Base-by-base conservation (phyloP, 2,113 vertebrate species). In the Ciconia boyciana region DNA sequence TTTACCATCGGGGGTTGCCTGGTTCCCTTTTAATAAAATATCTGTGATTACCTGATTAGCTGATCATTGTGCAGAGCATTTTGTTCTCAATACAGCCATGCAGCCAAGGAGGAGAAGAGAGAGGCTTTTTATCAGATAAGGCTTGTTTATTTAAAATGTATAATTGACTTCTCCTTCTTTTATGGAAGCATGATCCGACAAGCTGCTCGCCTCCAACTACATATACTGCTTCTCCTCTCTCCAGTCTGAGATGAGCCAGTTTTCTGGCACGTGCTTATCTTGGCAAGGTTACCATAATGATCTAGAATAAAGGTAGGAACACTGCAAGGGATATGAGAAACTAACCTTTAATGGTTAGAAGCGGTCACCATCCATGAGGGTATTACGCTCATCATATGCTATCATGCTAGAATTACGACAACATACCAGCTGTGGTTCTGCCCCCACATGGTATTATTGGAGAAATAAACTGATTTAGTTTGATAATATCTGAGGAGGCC, bases 31-130 rank as follows among this genome's bases (percentile, higher is more conserved):
- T 77, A 91, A 95, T 90, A 89, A 88, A 93, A 81, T 75, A 88
- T 60, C 65, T 94, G n/a, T 70, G 60, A 97, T 94, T 94, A 95
- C 82, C 93, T 83, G 64, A 95, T 94, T 93, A 96, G 81, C 85
- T 75, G 95, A 77, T 54, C 71, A 87, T 76, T 89, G 90, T 84
- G 82, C 72, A 76, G 51, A 70, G 72, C 58, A 58, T 74, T 79
- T 90, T 88, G 85, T 71, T 93, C 84, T 97, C 92, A 58, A 71
- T 64, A 60, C 54, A 51, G 31, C 51, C 91, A 60, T 36, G 69
- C 65, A 96, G 46, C 65, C 78, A 52, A 81, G 81, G 55, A 91
- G 69, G 76, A 87, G 64, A 71, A 49, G 70, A 91, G 36, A 76
- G 49, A 69, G 66, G 65, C 29, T 90, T 97, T 97, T 95, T 65